Evolutionary conservation across 1,140 invertebrate genomes (phyloP).

Genomic region (Drosophila micromelanica): DNA sequence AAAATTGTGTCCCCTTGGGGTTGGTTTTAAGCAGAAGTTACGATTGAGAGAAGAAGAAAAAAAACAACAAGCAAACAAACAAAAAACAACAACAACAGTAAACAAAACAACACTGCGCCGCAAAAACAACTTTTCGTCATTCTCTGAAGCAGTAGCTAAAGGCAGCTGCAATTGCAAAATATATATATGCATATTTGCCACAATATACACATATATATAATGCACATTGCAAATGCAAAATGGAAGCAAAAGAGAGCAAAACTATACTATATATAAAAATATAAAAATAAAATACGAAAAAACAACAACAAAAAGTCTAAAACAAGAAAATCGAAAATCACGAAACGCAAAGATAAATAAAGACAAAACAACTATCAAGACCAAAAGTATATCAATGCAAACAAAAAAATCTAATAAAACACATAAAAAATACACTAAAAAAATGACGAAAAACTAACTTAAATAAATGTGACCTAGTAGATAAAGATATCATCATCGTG

Average conservation of each 20-base stretch:
- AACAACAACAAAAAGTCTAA: conserved; percentile 73
- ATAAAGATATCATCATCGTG: conserved; percentile 74
- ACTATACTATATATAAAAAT: conserved; percentile 37
- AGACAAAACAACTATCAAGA: conserved; percentile 70
- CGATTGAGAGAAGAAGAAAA: conserved; percentile 37
- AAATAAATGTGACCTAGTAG: conserved; percentile 82
- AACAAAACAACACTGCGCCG: conserved; percentile 28
- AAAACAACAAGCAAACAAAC: conserved; percentile 12
- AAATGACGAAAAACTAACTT: conserved; percentile 70
- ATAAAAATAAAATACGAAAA: conserved; percentile 21
- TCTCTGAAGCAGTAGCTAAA: conserved; percentile 65
- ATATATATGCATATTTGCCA: too few species aligned
- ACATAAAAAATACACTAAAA: conserved; percentile 79
- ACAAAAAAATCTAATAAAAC: conserved; percentile 74
- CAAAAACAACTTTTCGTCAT: conserved; percentile 58
- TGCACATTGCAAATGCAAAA: too few species aligned
- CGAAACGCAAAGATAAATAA: conserved; percentile 70
- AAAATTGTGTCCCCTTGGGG: conserved; percentile 74
- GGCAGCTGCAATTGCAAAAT: background rate
- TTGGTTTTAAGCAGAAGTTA: conserved; percentile 56
- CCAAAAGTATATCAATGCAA: conserved; percentile 80
- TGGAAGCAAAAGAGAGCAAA: background rate
- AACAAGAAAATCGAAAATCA: conserved; percentile 58
- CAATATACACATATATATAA: too few species aligned
- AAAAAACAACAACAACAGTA: conserved; percentile 20